Evolutionary conservation across 1,140 invertebrate genomes (phyloP), one percentile per base, ranked within the genome.

Genomic region (Heliconius hewitsoni): DNA sequence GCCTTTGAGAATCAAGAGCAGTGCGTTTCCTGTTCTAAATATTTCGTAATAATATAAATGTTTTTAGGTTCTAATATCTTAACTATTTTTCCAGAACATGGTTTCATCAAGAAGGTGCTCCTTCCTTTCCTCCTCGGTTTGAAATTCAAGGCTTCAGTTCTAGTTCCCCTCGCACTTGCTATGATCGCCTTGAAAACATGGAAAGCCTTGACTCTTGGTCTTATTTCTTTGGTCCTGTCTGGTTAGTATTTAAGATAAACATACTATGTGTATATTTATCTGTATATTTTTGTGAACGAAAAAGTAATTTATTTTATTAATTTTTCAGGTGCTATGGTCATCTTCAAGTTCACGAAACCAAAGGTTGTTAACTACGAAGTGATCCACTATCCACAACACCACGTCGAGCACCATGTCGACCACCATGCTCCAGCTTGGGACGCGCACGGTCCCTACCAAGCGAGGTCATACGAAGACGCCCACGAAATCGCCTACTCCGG

Each of bases 121-220:
- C 96, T 98, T 78, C 97, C 97, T 27, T 98, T 98, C 95, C 95
- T 98, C 39, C 93, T 98, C 79, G 97, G 97, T 83, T 94, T 98
- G 77, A 98, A 98, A 91, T 97, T 98, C 94, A 98, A 98, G 93
- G 96, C 97, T 50, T 97, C 97, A 1, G 97, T 97, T 19, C 90
- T 98, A 84, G 97, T 97, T 16, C 97, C 97, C 0, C 89, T 98
- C 42, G 97, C 97, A 8, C 94, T 98, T 30, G 97, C 97, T 73
- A 94, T 98, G 71, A 98, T 98, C 87, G 97, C 97, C 0, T 92
- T 98, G 27, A 98, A 98, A 90, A 98, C 97, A 34, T 98, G 97
- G 97, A 98, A 98, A 89, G 97, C 97, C 34, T 94, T 98, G 77
- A 98, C 97, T 18, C 95, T 98, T 81, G 97, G 97, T 85, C 96